A percentile compares a stretch with the other conserved stretches of the same genome.
phyloP scores from a whole-genome alignment of 2,888 invertebrate species.

The Linnaemya vulpina region DNA sequence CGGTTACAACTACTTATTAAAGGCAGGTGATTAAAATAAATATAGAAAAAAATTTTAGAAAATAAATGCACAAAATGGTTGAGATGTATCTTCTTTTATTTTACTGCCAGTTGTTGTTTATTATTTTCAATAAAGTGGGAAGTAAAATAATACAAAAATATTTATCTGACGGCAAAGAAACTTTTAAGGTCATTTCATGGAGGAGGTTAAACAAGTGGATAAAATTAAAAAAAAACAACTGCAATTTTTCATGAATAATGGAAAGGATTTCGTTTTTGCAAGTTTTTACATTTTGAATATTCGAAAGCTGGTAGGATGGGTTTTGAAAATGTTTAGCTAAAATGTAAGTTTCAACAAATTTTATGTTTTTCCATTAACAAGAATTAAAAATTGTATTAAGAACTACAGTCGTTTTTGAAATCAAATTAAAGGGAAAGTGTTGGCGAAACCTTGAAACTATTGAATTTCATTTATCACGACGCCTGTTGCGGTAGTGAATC shows the following conservation, averaged over 20 bases:
- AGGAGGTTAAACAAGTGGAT: conserved; percentile 36
- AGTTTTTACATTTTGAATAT: not conserved
- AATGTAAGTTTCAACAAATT: not conserved
- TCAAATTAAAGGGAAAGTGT: too few relatives aligned
- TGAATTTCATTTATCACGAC: too few relatives aligned
- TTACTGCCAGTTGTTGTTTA: not conserved
- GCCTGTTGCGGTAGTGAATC: too few relatives aligned
- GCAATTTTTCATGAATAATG: conserved; percentile 6
- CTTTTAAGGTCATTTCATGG: conserved; percentile 63
- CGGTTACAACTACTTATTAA: conserved; percentile 32
- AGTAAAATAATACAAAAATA: conserved; percentile 37
- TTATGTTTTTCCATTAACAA: too few relatives aligned
- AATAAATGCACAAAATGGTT: not conserved
- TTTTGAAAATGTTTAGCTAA: conserved; percentile 6
- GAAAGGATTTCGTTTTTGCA: conserved; percentile 5
- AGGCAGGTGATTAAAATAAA: conserved; percentile 30
- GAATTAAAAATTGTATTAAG: too few relatives aligned
- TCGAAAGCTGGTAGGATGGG: conserved; percentile 57
- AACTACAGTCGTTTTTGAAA: too few relatives aligned
- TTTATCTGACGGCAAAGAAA: conserved; percentile 23
- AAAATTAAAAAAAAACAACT: not conserved
- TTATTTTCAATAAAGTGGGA: conserved; percentile 50
- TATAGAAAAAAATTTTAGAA: not conserved
- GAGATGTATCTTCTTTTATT: conserved; percentile 16
- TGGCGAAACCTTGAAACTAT: too few relatives aligned